Conservation (phyloP, 1,140 invertebrate genomes). For the Lepidurus arcticus region DNA sequence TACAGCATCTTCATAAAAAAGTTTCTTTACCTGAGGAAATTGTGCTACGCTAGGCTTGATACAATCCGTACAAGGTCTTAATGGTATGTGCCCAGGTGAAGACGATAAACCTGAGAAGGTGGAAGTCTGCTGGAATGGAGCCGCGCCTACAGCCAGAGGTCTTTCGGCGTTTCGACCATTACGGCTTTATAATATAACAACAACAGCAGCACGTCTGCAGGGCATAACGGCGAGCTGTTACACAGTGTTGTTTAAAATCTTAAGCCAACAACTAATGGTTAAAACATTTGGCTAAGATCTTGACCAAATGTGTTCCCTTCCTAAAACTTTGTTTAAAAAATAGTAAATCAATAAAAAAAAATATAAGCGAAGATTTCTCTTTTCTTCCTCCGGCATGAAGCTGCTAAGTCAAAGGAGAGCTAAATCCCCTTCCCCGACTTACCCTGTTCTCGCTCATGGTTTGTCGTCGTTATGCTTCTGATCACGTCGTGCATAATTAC, state of each 20-base stretch:
- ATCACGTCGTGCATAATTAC: slow-evolving; percentile 9
- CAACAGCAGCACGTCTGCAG: not conserved
- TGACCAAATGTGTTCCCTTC: no score
- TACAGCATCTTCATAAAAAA: not conserved
- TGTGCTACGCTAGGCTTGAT: not conserved
- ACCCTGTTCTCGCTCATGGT: not conserved
- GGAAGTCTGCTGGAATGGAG: not conserved
- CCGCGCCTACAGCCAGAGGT: not conserved
- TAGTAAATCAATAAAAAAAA: no score
- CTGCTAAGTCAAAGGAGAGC: not conserved
- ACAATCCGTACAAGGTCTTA: not conserved
- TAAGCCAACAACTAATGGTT: no score
- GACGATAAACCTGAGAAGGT: slow-evolving; percentile 5
- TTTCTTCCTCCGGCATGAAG: not conserved
- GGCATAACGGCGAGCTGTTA: slow-evolving; percentile 10
- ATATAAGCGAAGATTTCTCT: not conserved
- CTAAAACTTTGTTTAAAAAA: no score
- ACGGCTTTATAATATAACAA: not conserved
- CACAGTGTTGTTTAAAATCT: not conserved
- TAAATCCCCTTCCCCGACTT: not conserved
- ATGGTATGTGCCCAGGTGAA: not conserved
- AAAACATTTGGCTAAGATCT: no score
- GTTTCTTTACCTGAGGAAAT: slow-evolving; percentile 1
- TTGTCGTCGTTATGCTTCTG: not conserved
- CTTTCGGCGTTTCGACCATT: not conserved